Evolutionary conservation across 2,113 vertebrate genomes (phyloP), one percentile per base, ranked within the genome.

Genomic region (Burhinus bistriatus): DNA sequence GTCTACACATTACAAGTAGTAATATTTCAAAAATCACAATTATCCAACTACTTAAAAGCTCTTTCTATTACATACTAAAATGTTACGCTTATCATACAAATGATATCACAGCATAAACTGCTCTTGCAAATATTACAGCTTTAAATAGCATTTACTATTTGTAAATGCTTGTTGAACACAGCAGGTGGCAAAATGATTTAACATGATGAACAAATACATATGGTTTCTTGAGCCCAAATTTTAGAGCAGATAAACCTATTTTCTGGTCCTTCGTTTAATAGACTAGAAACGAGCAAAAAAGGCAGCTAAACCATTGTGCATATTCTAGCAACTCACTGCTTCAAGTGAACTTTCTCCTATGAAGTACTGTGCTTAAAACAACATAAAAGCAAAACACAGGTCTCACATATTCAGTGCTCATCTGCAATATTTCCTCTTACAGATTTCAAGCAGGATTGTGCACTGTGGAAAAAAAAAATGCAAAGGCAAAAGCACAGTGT

Each of bases 171-270:
- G 96, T 96, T 97, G 96, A 97, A 97, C 97, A 97, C 97, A 98
- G 98, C 84, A 76, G 97, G 97, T 87, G 90, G 93, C 91, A 97
- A 98, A 98, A 98, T 97, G 96, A 97, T 97, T 98, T 98, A 98
- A 93, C 97, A 98, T 97, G 93, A 95, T 61, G 97, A 97, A 94
- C 95, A 97, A 98, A 98, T 95, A 97, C 88, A 93, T 97, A 97
- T 89, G 96, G 96, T 97, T 98, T 85, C 96, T 96, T 97, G 97
- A 97, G 95, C 96, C 96, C 96, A 95, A 96, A 88, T 97, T 98
- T 98, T 96, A 97, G 82, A 97, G 94, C 71, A 96, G 97, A 97
- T 95, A 98, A 98, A 97, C 93, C 93, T 96, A 90, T 97, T 97
- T 98, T 98, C 95, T 97, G 89, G 95, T 92, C 93, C 69, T 86